These are phyloP conservation scores for Spea hammondii DNA, from an alignment of 2,797 vertebrate species.

Conservation along the genomic window DNA sequence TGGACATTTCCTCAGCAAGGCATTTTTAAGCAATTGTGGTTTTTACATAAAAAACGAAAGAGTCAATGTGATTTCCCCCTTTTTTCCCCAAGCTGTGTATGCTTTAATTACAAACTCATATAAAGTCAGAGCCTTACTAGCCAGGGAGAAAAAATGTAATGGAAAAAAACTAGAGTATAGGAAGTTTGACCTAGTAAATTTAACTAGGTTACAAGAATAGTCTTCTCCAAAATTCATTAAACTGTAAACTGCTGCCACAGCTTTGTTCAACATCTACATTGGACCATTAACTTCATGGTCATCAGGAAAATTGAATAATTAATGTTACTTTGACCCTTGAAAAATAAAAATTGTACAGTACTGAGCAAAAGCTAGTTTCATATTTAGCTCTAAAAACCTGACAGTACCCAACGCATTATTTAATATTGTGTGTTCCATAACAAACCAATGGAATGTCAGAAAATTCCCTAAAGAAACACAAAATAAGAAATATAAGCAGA, in stretches of 20 bases:
- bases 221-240: constrained; percentile 46
- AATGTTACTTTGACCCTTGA: constrained; percentile 38
- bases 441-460: constrained; percentile 9
- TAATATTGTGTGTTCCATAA: constrained; percentile 24
- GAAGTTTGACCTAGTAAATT: constrained; percentile 11
- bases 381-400: constrained; percentile 5
- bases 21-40: no score
- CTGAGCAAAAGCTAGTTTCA: constrained; percentile 14
- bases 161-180: not conserved
- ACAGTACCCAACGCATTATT: constrained; percentile 21
- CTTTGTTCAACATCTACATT: constrained; percentile 45
- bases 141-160: not conserved
- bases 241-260: constrained; percentile 46
- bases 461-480: constrained; percentile 13
- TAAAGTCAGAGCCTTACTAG: no score
- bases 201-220: constrained; percentile 33
- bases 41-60: no score
- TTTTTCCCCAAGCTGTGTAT: no score
- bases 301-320: constrained; percentile 50
- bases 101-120: no score
- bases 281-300: constrained; percentile 50
- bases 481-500: constrained; percentile 8
- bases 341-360: constrained; percentile 44
- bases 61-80: no score
- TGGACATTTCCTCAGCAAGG: no score